Conservation (phyloP, 1,140 invertebrate species). For the Grapholita molesta region DNA sequence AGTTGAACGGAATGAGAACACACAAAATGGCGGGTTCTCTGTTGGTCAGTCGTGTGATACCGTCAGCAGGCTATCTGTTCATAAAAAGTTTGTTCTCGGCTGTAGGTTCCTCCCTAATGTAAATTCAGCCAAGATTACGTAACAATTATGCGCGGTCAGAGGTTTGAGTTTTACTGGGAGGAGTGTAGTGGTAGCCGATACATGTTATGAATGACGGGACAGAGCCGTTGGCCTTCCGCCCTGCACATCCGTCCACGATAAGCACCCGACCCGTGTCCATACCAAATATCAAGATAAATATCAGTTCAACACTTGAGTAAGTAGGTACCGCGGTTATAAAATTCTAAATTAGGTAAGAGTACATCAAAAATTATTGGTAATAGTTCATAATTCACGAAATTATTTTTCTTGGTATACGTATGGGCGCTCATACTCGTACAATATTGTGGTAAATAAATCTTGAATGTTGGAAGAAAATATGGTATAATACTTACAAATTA, state of each 20-base stretch:
- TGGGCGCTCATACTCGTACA: too few species aligned
- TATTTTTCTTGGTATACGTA: too few species aligned
- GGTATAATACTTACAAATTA: too few species aligned
- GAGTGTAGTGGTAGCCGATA: neutral
- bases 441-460: too few species aligned
- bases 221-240: conserved; percentile 52
- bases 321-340: too few species aligned
- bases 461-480: too few species aligned
- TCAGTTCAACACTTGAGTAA: neutral
- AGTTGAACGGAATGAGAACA: conserved; percentile 1
- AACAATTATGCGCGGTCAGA: neutral
- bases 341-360: too few species aligned
- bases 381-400: too few species aligned
- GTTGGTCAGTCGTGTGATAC: conserved; percentile 12
- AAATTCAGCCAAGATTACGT: neutral
- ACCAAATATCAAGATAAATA: conserved; percentile 18
- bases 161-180: neutral
- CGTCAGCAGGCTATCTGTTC: neutral
- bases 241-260: conserved; percentile 63
- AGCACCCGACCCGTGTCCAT: conserved; percentile 40
- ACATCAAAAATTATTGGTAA: too few species aligned
- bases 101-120: neutral
- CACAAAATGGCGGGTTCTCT: conserved; percentile 6
- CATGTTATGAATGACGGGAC: neutral
- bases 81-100: neutral